These are phyloP conservation scores for Glaucidium brasilianum DNA, from an alignment of 2,113 vertebrate genomes.

Conservation along the genomic window DNA sequence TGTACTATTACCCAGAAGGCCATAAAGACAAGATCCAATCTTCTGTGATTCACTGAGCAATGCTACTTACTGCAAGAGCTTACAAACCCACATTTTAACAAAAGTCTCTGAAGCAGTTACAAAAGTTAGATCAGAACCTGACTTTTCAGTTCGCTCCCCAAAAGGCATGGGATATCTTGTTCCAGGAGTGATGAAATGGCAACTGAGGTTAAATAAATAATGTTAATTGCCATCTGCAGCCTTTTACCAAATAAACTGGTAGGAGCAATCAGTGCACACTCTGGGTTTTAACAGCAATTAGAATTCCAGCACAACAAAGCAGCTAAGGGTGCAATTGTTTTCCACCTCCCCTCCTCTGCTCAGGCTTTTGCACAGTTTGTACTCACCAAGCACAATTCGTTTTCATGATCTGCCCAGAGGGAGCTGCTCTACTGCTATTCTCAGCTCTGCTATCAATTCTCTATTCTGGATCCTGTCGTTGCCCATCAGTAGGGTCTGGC, in stretches of 20 bases:
- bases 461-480: neutral
- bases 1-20: neutral
- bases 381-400: neutral
- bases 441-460: neutral
- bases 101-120: neutral
- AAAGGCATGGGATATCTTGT: neutral
- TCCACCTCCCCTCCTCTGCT: neutral
- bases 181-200: neutral
- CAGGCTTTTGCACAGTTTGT: neutral
- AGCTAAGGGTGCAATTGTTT: neutral
- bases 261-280: neutral
- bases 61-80: neutral
- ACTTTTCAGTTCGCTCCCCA: neutral
- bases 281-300: neutral
- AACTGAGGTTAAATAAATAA: neutral
- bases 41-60: conserved; percentile 13
- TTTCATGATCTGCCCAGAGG: neutral
- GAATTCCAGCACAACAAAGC: neutral
- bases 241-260: neutral
- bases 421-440: neutral
- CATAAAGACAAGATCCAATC: conserved; percentile 25
- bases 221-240: neutral
- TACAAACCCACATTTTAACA: neutral
- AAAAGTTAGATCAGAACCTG: neutral
- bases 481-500: neutral